phyloP scores from a whole-genome alignment of 2,797 vertebrate genomes.

The Phoxinus dragarum region DNA sequence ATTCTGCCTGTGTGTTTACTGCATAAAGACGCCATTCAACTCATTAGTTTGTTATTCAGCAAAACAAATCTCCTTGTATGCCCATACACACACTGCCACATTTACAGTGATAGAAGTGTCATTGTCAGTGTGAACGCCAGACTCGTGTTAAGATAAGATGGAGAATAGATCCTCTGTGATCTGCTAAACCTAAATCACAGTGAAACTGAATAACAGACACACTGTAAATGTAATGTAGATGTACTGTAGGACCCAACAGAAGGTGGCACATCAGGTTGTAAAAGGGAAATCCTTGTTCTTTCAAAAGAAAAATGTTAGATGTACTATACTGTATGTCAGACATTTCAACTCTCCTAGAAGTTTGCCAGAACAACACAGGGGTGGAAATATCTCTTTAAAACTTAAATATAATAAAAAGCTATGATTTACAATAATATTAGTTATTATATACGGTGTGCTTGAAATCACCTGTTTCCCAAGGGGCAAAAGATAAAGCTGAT shows the following conservation, averaged over 20 bases:
- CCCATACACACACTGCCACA: constrained; percentile 28
- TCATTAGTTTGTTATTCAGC: constrained; percentile 45
- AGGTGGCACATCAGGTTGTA: neutral
- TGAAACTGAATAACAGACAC: neutral
- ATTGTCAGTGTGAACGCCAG: constrained; percentile 33
- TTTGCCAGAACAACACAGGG: neutral
- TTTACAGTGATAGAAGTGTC: constrained; percentile 22
- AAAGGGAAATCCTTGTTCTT: neutral
- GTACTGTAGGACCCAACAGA: neutral
- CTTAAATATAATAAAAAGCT: neutral
- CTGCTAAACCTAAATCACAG: neutral
- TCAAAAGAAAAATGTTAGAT: neutral
- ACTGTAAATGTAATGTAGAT: neutral
- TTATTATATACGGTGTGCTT: neutral
- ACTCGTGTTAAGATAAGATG: constrained; percentile 25
- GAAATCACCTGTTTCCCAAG: constrained; percentile 86
- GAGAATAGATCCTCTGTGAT: constrained; percentile 18
- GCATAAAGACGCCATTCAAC: constrained; percentile 55
- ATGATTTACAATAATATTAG: neutral
- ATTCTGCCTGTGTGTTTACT: constrained; percentile 2
- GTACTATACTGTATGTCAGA: neutral
- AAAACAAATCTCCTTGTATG: constrained; percentile 29
- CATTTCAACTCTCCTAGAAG: too few relatives aligned
- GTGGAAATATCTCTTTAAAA: neutral
- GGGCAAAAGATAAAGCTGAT: constrained; percentile 83